Base-by-base conservation (phyloP, 2,888 invertebrate genomes). In the Acanthosepion pharaonis region DNA sequence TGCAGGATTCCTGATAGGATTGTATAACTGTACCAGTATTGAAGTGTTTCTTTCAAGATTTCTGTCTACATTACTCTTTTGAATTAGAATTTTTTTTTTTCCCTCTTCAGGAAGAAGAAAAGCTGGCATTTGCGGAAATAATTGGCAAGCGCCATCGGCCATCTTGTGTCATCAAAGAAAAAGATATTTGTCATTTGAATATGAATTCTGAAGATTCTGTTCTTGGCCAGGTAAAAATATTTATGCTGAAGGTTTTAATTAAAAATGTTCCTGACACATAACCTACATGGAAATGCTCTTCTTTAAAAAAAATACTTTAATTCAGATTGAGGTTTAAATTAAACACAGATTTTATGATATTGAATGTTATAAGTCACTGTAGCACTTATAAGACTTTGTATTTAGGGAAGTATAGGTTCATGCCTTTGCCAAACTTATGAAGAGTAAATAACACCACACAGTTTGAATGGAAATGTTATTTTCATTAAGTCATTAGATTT, bases 1-100 rank as follows among this genome's bases (percentile, higher is more conserved):
- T 95, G 94, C 95, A 96, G 94, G 95, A 95, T 9, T 96, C 97
- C 25, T 96, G 97, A 91, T 97, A 98, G 42, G 97, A 98, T 2
- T 97, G 97, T 96, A 97, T 97, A 92, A 96, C 91, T 91, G 42
- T 42, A 42, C 18, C 91, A 91, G 18, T n/a, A 33, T 28, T 92
- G 11, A 92, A 92, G 11, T 92, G 9, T 92, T n/a, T 92, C 4
- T 92, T 42, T n/a, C 20, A n/a, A 33, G 91, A 91, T n/a, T 91
- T 91, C 91, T 91, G 23, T 33, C 9, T 20, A 15, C 33, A 91
- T 91, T 91, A 9, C 33, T 91, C 91, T 20, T 91, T 91, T 28
- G 91, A 91, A 18, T n/a, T 18, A 20, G 8, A 91, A 91, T 6
- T 6, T 33, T 91, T 91, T 42, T 33, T 91, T 91, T 33, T 92